Base-by-base conservation (phyloP, 2,888 invertebrate genomes). In the Calameuta filiformis region DNA sequence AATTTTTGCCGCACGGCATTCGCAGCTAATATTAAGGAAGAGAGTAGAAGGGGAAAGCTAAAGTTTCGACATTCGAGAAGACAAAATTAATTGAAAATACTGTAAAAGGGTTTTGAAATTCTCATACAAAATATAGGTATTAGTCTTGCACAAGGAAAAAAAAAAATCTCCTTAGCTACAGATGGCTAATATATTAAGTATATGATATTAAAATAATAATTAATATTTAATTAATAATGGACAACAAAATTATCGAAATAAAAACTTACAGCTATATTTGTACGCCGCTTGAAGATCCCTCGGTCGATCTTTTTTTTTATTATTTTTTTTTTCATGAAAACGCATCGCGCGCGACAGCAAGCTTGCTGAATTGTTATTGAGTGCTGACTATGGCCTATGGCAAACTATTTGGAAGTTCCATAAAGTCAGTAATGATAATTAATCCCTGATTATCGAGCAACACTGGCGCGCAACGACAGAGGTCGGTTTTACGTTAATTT, bases 261-360 rank as follows among this genome's bases (percentile, higher is more conserved):
- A 83, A 88, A 88, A 88, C 87, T 85, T 88, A 88, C 82, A 80
- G 81, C 84, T 85, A 88, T 78, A 84, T 87, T 88, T 88, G 87
- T 88, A 88, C 87, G 85, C 85, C 84, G 83, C 87, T 84, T 84
- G 84, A 85, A 83, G 84, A 81, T 81, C 73, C 74, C 77, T 77
- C 77, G 71, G 37, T 11, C 31, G 56, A 75, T 75, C 56, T 75
- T 68, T 31, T 15, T 9, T 40, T 6, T 35, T 35, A 4, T 37
- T 40, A 1, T 40, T 15, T 6, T 23, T 40, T 37, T 12, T 2
- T 0, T 2, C 40, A 40, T 40, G 40, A 40, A 40, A 40, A 23
- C 23, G 40, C 40, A 40, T 40, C 40, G 40, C 40, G 15, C 40
- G 40, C 40, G 40, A 40, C 23, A 40, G 40, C 23, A 15, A 40